Percentiles rank a stretch among this genome's conserved stretches.
Evolutionary conservation across 2,888 invertebrate species (phyloP).

Genomic region (Unio pictorum): DNA sequence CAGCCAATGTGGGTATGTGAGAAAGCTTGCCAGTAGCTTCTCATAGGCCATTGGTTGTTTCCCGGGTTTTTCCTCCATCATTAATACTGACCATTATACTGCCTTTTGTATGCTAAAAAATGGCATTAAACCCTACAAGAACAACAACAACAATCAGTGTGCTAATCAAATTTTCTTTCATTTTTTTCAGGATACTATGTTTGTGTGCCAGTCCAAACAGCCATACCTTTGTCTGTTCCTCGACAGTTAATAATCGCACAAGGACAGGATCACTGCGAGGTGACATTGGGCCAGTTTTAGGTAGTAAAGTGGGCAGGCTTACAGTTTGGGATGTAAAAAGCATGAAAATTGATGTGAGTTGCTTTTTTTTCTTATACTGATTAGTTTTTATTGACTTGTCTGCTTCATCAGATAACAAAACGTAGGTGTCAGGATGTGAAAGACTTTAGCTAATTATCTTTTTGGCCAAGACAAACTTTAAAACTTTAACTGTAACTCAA

Average conservation of each 20-base stretch:
- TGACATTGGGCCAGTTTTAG: slow-evolving; percentile 20
- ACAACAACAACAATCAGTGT: neutral
- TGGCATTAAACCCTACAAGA: too few relatives aligned
- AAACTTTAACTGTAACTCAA: too few relatives aligned
- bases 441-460: too few relatives aligned
- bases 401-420: neutral
- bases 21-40: too few relatives aligned
- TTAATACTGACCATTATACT: too few relatives aligned
- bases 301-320: slow-evolving; percentile 71
- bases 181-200: slow-evolving; percentile 71
- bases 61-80: too few relatives aligned
- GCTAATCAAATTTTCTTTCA: neutral
- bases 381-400: neutral
- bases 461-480: too few relatives aligned
- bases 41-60: too few relatives aligned
- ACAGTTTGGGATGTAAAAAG: slow-evolving; percentile 77
- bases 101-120: too few relatives aligned
- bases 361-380: neutral
- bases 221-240: slow-evolving; percentile 71
- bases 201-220: slow-evolving; percentile 75
- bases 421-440: too few relatives aligned
- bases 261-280: slow-evolving; percentile 32
- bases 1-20: too few relatives aligned
- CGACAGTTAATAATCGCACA: slow-evolving; percentile 53
- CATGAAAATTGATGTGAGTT: slow-evolving; percentile 74